Base-by-base conservation (phyloP, 1,140 invertebrate genomes). In the Sinella curviseta region DNA sequence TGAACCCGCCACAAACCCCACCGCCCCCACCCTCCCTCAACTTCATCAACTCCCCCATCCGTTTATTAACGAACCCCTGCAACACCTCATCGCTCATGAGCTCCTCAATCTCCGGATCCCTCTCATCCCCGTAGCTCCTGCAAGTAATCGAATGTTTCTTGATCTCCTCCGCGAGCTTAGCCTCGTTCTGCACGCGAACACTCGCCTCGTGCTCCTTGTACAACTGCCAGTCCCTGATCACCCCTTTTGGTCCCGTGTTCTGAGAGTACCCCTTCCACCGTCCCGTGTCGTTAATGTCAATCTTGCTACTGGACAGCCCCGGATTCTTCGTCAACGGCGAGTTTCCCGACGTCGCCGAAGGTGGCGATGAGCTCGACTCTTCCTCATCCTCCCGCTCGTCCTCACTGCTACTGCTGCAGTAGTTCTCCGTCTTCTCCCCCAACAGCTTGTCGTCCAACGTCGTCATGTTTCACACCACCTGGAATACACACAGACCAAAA, bases 371-470 rank as follows among this genome's bases (percentile, higher is more conserved):
- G 24, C 70, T 33, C 70, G 12, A 3, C 14, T 48, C 74, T 8
- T 75, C 74, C 3, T 54, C 35, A 14, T 48, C 74, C 35, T 48
- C 33, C 24, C 24, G 14, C 17, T 26, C 35, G 2, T 75, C 74
- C 2, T 54, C 74, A 1, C 24, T 24, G 24, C 39, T 54, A 48
- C 74, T 75, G 36, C 39, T 90, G 84, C 90, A 91, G 83, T 91
- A 91, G 81, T 91, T 89, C 67, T 91, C 87, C 20, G 86, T 84
- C 84, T 91, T 91, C 83, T 91, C 90, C 14, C 90, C 90, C 34
- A 91, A 84, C 20, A 91, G 82, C 80, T 88, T 89, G 83, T 91
- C 90, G 74, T 91, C 90, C 36, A 90, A 80, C 12, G 88, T 88
- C 54, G 86, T 84, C 88, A 88, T 88, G 60, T 17, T 60, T 20